These are phyloP conservation scores for Agapetus fuscipes DNA, from an alignment of 2,888 invertebrate genomes.

Conservation along the genomic window DNA sequence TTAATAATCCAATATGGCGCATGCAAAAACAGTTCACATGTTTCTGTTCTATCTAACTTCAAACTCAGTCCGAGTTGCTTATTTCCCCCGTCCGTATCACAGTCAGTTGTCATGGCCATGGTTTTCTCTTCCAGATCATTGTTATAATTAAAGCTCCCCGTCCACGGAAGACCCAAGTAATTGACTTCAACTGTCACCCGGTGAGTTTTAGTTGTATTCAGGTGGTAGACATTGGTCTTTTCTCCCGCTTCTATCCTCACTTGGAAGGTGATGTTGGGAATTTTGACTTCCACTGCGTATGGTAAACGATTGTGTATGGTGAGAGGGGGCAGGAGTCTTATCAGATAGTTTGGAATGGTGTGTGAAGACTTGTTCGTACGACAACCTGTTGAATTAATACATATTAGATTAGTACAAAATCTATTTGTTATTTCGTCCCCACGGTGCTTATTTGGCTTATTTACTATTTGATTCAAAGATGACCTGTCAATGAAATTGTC, in stretches of 20 bases:
- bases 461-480: too few relatives aligned
- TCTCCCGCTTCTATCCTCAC: conserved; percentile 64
- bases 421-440: too few relatives aligned
- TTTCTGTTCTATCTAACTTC: conserved; percentile 51
- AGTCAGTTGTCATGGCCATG: conserved; percentile 55
- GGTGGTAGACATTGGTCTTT: conserved; percentile 55
- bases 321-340: conserved; percentile 64
- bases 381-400: conserved; percentile 28
- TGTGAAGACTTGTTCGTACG: conserved; percentile 36
- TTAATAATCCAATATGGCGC: conserved; percentile 87
- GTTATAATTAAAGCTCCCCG: conserved; percentile 57
- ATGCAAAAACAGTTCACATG: conserved; percentile 59
- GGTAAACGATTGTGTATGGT: conserved; percentile 69
- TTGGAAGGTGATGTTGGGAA: conserved; percentile 37
- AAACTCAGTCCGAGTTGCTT: conserved; percentile 60
- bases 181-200: conserved; percentile 40
- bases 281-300: conserved; percentile 54
- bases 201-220: conserved; percentile 52
- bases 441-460: too few relatives aligned
- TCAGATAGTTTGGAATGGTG: conserved; percentile 60
- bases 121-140: conserved; percentile 55
- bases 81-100: conserved; percentile 52
- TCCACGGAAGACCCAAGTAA: conserved; percentile 62
- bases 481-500: too few relatives aligned
- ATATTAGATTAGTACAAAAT: conserved; percentile 1